Conservation (phyloP, 2,797 vertebrate genomes). For the Intellagama lesueurii region DNA sequence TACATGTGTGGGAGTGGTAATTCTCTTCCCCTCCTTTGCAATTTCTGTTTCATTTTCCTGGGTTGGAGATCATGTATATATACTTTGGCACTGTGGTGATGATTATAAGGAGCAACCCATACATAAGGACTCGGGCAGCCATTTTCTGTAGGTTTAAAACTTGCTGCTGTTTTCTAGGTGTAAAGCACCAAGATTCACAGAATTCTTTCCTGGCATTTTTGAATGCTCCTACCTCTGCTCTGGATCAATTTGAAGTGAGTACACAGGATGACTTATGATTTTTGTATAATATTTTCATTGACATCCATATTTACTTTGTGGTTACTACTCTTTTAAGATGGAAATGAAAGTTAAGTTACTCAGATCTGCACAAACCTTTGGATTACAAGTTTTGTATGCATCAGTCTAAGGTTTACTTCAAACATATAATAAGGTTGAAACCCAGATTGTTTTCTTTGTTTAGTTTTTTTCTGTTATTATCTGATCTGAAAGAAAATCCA, state of each 20-base stretch:
- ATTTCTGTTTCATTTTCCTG: background rate
- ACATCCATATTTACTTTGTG: background rate
- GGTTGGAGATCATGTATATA: background rate
- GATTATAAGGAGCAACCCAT: background rate
- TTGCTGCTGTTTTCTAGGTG: slow-evolving; percentile 87
- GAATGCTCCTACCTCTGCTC: slow-evolving; percentile 93
- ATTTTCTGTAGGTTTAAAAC: slow-evolving; percentile 74
- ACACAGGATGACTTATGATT: slow-evolving; percentile 32
- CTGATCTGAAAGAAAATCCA: slow-evolving; percentile 11
- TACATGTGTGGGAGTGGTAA: background rate
- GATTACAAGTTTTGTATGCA: background rate
- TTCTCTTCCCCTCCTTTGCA: background rate
- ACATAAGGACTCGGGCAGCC: background rate
- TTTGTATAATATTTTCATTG: background rate
- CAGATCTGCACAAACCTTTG: background rate
- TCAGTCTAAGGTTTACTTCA: background rate
- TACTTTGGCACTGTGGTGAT: background rate
- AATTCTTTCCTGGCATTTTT: slow-evolving; percentile 99
- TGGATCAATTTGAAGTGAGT: slow-evolving; percentile 98
- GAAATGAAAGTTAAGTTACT: background rate
- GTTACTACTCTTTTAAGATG: slow-evolving; percentile 21
- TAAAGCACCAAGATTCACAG: slow-evolving; percentile 98
- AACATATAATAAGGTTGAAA: background rate
- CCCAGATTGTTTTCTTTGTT: background rate
- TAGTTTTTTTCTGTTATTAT: background rate